Evolutionary conservation across 2,113 vertebrate species (phyloP).

Genomic region (Neolamprologus sp.): DNA sequence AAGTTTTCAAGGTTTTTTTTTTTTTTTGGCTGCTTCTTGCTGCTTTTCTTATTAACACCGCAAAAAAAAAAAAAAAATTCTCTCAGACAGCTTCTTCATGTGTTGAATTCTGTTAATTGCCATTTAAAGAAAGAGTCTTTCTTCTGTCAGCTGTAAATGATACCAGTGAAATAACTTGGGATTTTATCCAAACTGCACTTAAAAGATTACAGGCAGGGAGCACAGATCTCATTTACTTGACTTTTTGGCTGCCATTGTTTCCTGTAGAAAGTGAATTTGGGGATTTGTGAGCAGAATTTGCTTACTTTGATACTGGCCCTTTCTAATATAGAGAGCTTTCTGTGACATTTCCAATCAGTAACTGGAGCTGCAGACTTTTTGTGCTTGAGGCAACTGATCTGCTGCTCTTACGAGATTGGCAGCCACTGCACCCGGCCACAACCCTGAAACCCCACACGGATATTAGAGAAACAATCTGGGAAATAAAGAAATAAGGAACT

Average conservation of each 20-base stretch:
- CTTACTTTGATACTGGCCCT: not conserved
- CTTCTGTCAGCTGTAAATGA: not conserved
- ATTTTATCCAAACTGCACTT: not conserved
- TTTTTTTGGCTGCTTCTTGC: not conserved
- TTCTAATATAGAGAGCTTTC: not conserved
- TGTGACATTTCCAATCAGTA: conserved; percentile 35
- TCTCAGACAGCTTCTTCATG: not conserved
- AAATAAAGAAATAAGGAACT: conserved; percentile 31
- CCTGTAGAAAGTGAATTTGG: not conserved
- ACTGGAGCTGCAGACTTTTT: not conserved
- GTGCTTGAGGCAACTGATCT: not conserved
- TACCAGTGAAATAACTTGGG: not conserved
- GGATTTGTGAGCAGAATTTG: not conserved
- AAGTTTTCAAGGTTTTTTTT: not conserved
- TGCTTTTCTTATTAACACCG: not conserved
- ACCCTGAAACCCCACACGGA: not conserved
- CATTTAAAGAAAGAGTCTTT: not conserved
- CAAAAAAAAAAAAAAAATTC: not conserved
- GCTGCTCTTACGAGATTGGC: conserved; percentile 28
- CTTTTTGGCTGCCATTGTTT: not conserved
- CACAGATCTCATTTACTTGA: not conserved
- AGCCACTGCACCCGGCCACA: not conserved
- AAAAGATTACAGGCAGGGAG: not conserved
- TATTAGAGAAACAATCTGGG: conserved; percentile 28
- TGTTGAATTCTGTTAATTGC: not conserved